Percentiles rank a stretch among this genome's conserved stretches.
phyloP scores from a whole-genome alignment of 1,140 invertebrate species.

The Habropoda laboriosa region DNA sequence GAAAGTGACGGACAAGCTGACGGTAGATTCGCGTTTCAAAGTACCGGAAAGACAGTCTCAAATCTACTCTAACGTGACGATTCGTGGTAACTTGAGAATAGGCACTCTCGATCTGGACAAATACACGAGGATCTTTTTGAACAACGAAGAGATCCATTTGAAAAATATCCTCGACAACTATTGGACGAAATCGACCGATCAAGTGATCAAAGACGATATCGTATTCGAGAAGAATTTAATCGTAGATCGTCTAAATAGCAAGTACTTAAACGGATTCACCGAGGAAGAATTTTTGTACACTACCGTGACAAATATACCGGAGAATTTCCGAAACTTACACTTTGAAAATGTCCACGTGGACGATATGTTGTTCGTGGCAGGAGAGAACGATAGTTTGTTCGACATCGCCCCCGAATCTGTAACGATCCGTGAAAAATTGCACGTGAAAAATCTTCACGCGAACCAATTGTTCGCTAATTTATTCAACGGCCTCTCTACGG shows the following conservation, averaged over 20 bases:
- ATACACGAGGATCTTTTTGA: conserved; percentile 14
- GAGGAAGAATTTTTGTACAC: conserved; percentile 69
- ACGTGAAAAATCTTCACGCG: conserved; percentile 49
- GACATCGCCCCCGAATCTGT: conserved; percentile 30
- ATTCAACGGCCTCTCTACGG: conserved; percentile 62
- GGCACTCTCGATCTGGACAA: conserved; percentile 37
- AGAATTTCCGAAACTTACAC: conserved; percentile 48
- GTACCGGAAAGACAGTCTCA: conserved; percentile 23
- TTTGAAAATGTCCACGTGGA: conserved; percentile 61
- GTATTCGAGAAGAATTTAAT: conserved; percentile 52
- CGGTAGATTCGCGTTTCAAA: conserved; percentile 5
- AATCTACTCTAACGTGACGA: conserved; percentile 59
- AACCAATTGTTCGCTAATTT: conserved; percentile 46
- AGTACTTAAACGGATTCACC: conserved; percentile 62
- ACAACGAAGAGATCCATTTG: conserved; percentile 13
- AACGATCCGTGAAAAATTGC: conserved; percentile 43
- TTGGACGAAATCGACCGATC: conserved; percentile 71
- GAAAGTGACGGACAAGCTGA: conserved; percentile 59
- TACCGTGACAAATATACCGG: conserved; percentile 39
- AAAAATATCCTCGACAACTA: conserved; percentile 31
- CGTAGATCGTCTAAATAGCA: conserved; percentile 58
- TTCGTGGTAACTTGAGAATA: conserved; percentile 52
- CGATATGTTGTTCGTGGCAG: conserved; percentile 22
- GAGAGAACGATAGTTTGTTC: conserved; percentile 22
- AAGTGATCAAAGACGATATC: conserved; percentile 51